Percentiles rank a stretch among this genome's conserved stretches.
Evolutionary conservation across 2,797 vertebrate species (phyloP).

Genomic region (Hemibagrus guttatus): DNA sequence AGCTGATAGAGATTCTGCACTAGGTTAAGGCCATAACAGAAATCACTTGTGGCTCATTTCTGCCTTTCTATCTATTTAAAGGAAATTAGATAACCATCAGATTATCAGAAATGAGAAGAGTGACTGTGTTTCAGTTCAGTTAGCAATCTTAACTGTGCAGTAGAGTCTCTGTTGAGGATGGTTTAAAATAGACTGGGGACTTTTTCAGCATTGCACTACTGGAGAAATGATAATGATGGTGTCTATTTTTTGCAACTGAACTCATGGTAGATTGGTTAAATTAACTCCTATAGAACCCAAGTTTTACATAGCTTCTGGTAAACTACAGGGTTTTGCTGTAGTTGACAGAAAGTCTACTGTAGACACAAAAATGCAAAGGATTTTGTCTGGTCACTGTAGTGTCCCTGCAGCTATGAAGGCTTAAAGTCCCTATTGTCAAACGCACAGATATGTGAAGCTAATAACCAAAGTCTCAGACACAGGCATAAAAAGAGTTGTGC

Average conservation of each 20-base stretch:
- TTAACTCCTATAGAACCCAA: neutral
- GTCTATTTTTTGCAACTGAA: neutral
- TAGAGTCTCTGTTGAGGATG: neutral
- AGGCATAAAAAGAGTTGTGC: slow-evolving; percentile 20
- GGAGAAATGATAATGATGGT: neutral
- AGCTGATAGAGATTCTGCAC: slow-evolving; percentile 10
- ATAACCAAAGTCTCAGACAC: slow-evolving; percentile 19
- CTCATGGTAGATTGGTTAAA: neutral
- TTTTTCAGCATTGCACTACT: neutral
- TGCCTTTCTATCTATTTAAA: neutral
- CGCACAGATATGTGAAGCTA: neutral
- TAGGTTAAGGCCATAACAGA: neutral
- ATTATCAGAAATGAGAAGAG: neutral
- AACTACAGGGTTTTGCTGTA: neutral
- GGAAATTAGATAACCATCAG: neutral
- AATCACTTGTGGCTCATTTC: neutral
- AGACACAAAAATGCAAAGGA: neutral
- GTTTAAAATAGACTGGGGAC: slow-evolving; percentile 14
- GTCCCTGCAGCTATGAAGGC: neutral
- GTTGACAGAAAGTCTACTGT: neutral
- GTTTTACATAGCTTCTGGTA: neutral
- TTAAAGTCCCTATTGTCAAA: slow-evolving; percentile 14
- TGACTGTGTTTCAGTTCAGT: slow-evolving; percentile 30
- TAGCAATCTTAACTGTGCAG: slow-evolving; percentile 31
- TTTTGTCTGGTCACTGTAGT: neutral